These are phyloP conservation scores for Triplophysa yarkandensis DNA, from an alignment of 2,797 vertebrate species.

Conservation along the genomic window DNA sequence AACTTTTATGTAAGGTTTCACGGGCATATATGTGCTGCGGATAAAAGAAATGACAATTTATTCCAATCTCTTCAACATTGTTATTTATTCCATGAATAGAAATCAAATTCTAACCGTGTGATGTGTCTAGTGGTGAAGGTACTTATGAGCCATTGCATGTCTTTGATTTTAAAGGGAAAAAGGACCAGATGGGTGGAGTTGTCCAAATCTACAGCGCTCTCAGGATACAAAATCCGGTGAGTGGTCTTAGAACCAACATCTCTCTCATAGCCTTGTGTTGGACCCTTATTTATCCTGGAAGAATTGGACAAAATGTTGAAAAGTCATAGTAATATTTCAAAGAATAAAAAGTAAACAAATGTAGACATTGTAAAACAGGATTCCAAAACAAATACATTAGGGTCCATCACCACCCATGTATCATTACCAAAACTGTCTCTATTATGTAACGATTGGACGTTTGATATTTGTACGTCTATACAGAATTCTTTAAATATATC, in stretches of 20 bases:
- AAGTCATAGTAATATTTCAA: no score
- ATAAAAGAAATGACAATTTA: conserved; percentile 46
- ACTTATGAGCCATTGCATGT: conserved; percentile 90
- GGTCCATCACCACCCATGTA: no score
- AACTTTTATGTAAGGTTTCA: conserved; percentile 82
- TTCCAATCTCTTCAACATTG: not conserved
- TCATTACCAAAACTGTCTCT: no score
- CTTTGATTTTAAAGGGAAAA: conserved; percentile 63
- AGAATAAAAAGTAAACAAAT: no score
- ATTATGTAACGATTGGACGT: no score
- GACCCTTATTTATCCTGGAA: conserved; percentile 52
- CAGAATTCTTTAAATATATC: no score
- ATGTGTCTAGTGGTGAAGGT: conserved; percentile 78
- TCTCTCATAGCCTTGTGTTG: conserved; percentile 40
- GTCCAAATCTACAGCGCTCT: conserved; percentile 47
- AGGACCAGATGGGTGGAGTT: conserved; percentile 47
- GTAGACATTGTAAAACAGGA: no score
- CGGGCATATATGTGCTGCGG: conserved; percentile 85
- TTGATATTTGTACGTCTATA: no score
- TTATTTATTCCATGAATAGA: not conserved
- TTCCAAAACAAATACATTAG: no score
- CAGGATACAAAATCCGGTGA: conserved; percentile 51
- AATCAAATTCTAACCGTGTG: not conserved
- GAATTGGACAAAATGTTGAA: no score
- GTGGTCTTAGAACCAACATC: conserved; percentile 49